Conservation (phyloP, 2,888 invertebrate genomes). For the Ellobium chinense region DNA sequence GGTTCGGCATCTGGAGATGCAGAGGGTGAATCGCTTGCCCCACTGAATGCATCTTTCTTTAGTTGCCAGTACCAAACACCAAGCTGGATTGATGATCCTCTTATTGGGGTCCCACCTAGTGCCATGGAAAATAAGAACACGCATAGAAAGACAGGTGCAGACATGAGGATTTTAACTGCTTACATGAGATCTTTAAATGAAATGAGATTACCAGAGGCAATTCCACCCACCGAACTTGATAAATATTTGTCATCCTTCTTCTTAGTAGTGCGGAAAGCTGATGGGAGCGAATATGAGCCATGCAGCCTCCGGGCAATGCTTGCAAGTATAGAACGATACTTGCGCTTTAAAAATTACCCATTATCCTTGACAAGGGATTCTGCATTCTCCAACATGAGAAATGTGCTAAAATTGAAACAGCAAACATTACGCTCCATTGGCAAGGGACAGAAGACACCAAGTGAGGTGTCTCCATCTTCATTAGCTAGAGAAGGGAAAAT, state of each 20-base stretch:
- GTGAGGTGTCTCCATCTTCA: conserved; percentile 51
- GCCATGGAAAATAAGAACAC: conserved; percentile 70
- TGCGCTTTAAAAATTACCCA: conserved; percentile 64
- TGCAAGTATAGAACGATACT: conserved; percentile 69
- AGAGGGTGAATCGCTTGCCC: conserved; percentile 26
- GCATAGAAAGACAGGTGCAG: conserved; percentile 70
- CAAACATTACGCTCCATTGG: conserved; percentile 62
- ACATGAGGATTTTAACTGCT: conserved; percentile 68
- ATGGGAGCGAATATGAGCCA: conserved; percentile 71
- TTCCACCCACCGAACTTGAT: conserved; percentile 66
- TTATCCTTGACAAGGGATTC: conserved; percentile 66
- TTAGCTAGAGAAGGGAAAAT: conserved; percentile 61
- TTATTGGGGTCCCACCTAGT: conserved; percentile 41
- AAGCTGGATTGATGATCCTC: conserved; percentile 46
- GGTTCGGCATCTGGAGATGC: conserved; percentile 11
- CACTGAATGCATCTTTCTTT: conserved; percentile 42
- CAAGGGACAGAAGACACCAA: conserved; percentile 61
- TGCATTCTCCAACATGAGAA: conserved; percentile 65
- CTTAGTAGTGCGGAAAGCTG: conserved; percentile 67
- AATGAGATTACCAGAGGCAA: conserved; percentile 60
- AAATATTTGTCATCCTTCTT: conserved; percentile 68
- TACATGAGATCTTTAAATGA: conserved; percentile 67
- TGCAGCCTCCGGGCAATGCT: conserved; percentile 71
- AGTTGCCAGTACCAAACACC: conserved; percentile 44
- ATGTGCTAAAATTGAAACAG: conserved; percentile 67